Percentiles rank a stretch among this genome's conserved stretches.
Conservation (phyloP, 2,113 vertebrate species). For the Hucho hucho region DNA sequence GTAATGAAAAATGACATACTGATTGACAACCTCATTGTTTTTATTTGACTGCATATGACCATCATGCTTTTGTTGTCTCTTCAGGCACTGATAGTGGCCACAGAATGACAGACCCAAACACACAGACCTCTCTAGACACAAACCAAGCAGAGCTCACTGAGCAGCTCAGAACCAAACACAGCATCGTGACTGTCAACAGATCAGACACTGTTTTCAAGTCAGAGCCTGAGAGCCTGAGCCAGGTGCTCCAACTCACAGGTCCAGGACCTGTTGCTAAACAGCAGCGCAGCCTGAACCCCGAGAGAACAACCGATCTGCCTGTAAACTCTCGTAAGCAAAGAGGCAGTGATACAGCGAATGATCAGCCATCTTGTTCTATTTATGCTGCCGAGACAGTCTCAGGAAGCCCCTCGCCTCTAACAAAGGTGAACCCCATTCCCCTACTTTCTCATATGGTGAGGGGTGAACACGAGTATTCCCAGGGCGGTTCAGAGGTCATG, state of each 20-base stretch:
- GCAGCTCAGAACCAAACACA: not conserved
- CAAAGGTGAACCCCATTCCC: not conserved
- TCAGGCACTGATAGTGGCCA: too few species aligned
- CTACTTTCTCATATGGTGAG: not conserved
- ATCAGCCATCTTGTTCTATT: too few species aligned
- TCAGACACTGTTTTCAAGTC: not conserved
- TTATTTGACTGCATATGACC: too few species aligned
- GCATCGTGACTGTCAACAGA: not conserved
- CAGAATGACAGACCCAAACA: too few species aligned
- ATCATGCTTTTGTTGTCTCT: too few species aligned
- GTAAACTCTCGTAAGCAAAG: not conserved
- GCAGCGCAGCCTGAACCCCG: not conserved
- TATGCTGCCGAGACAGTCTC: too few species aligned
- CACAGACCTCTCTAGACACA: too few species aligned
- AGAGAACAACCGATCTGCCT: not conserved
- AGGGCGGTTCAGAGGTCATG: not conserved
- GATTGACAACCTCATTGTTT: too few species aligned
- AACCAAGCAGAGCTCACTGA: too few species aligned
- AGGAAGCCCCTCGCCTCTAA: too few species aligned
- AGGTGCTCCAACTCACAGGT: not conserved
- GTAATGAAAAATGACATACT: too few species aligned
- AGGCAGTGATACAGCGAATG: not conserved
- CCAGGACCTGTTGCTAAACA: not conserved
- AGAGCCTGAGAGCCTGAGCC: not conserved
- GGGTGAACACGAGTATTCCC: not conserved